Base-by-base conservation (phyloP, 2,888 invertebrate species). In the Pseudanteris insignis region DNA sequence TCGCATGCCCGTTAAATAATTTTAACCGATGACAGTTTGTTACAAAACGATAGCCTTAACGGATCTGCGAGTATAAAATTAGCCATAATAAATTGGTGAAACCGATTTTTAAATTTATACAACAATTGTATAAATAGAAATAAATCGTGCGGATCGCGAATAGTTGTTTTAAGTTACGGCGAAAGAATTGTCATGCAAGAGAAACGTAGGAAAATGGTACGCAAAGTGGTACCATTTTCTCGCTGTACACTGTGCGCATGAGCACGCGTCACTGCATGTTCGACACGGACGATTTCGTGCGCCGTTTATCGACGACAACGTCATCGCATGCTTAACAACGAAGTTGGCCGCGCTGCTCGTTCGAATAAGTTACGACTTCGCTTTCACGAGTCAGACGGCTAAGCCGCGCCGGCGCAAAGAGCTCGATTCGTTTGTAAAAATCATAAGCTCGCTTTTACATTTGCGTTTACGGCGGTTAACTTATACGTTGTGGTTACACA, bases 221-320 rank as follows among this genome's bases (percentile, higher is more conserved):
- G 44, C 37, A 44, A 48, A 58, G 40, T 33, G 33, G 14, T 28
- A 28, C 28, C 25, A 32, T 60, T 60, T 61, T 50, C 44, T 54
- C 38, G 24, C 28, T 38, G 18, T 26, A 21, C 8, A 25, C 32
- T 34, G 36, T n/a, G n/a, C n/a, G n/a, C n/a, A n/a, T n/a, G n/a
- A n/a, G n/a, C n/a, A n/a, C n/a, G 18, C 36, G 32, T 44, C 51
- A 47, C 7, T 9, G n/a, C n/a, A n/a, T n/a, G n/a, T n/a, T n/a
- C n/a, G n/a, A n/a, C n/a, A n/a, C 38, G 50, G 34, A 50, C 54
- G 54, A 50, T 40, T 43, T 53, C 13, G 10, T 24, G 48, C 34
- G 48, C 60, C 48, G 54, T 60, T 60, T 34, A 60, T 60, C 60
- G 54, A 54, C 48, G 46, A 47, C 46, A 46, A 38, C n/a, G n/a